Base-by-base conservation (phyloP, 2,888 invertebrate species). In the Eremobia ochroleuca region DNA sequence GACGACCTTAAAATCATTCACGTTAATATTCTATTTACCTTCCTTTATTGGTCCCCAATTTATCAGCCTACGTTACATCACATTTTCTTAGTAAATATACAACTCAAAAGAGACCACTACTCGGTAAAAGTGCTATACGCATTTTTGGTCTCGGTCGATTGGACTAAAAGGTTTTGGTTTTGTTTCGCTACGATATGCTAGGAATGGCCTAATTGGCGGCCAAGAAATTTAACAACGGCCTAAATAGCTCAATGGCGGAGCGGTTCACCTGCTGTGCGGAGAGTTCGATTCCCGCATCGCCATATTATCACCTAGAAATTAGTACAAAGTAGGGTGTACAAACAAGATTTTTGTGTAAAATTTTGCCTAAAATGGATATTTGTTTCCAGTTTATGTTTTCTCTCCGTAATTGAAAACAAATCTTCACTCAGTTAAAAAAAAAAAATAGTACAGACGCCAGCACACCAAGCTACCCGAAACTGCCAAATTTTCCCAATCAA, bases 21-120 rank as follows among this genome's bases (percentile, higher is more conserved):
- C 34, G 11, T 64, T 68, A 59, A 80, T 68, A 68, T 81, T 81
- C 73, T 80, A 68, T 81, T 28, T 79, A 55, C 79, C 52, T 59
- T 66, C 25, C 37, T 71, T 59, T 28, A 46, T 28, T 52, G 11
- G 31, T 71, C n/a, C 25, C 1, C 25, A 79, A 79, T 81, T 83
- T 40, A 84, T 83, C 59, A 79, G 25, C 18, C 15, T 37, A 18
- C 13, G 31, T 31, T 52, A 25, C 21, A 9, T 40, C 4, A 25
- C 40, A 55, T 55, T 62, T 79, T 49, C 40, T 62, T 49, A 55
- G 25, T 31, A 28, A 31, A 52, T 37, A 15, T 55, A 40, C 31
- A 49, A 58, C 34, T 55, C 15, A 83, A 83, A 79, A 31, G 61
- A 46, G 18, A 46, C 46, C 61, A 43, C 28, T 61, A n/a, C 81